These are phyloP conservation scores for Zaprionus taronus DNA, from an alignment of 1,140 invertebrate species.

Conservation along the genomic window DNA sequence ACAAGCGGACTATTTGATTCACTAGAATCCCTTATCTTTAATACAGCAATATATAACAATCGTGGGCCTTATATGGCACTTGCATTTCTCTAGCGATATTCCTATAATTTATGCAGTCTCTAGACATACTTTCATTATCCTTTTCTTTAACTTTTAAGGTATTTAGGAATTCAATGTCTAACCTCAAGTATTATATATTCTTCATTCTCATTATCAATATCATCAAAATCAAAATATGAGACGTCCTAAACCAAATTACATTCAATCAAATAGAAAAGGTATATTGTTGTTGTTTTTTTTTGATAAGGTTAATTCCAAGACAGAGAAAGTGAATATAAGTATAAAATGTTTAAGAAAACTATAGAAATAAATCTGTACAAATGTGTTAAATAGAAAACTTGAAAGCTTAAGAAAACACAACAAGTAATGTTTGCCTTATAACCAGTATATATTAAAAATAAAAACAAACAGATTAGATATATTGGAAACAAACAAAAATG, in stretches of 20 bases:
- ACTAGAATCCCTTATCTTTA: background rate
- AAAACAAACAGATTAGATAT: constrained; percentile 7
- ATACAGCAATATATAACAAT: background rate
- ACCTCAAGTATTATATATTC: constrained; percentile 84
- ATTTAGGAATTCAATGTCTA: constrained; percentile 64
- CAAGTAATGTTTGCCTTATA: constrained; percentile 27
- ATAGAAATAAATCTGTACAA: constrained; percentile 11
- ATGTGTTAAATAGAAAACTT: constrained; percentile 21
- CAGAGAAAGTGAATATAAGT: constrained; percentile 12
- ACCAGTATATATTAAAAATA: constrained; percentile 24
- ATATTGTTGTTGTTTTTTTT: background rate
- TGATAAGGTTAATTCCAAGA: constrained; percentile 12
- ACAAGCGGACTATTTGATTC: background rate
- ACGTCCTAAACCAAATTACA: constrained; percentile 61
- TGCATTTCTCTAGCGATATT: background rate
- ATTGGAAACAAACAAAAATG: constrained; percentile 31
- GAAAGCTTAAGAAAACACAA: constrained; percentile 41
- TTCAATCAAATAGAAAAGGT: constrained; percentile 18
- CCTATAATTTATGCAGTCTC: background rate
- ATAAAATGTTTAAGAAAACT: background rate
- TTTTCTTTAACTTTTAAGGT: background rate
- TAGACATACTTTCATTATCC: background rate
- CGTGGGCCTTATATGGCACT: background rate
- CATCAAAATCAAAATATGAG: constrained; percentile 84
- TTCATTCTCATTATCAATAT: constrained; percentile 81